A percentile compares a stretch with the other conserved stretches of the same genome.
Conservation (phyloP, 2,113 vertebrate species). For the Hemichromis elongatus region DNA sequence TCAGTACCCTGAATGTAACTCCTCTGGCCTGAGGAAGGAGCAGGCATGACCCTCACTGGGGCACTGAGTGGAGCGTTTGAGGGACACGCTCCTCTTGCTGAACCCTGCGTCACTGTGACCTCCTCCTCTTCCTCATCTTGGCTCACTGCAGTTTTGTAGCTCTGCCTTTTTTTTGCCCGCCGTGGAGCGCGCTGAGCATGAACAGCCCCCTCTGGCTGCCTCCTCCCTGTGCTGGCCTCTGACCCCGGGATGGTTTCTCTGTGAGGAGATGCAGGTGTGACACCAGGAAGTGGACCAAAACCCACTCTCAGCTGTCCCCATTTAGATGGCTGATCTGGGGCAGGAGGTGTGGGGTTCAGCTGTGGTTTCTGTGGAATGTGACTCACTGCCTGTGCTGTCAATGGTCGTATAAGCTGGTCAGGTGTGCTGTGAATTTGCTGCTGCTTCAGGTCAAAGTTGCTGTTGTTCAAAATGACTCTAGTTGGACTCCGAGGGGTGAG, state of each 20-base stretch:
- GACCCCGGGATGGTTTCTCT: not conserved
- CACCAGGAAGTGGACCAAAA: not conserved
- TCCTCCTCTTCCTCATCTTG: constrained; percentile 11
- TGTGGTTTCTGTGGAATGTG: not conserved
- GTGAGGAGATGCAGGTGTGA: not conserved
- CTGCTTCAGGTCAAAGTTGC: not conserved
- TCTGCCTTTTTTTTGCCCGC: constrained; percentile 15
- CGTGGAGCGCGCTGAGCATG: not conserved
- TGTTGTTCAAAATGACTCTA: constrained; percentile 7
- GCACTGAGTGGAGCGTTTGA: not conserved
- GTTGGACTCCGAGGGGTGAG: not conserved
- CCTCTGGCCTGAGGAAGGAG: not conserved
- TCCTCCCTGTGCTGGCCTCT: not conserved
- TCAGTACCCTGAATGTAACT: constrained; percentile 69
- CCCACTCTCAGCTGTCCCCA: not conserved
- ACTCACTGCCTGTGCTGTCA: not conserved
- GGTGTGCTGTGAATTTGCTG: not conserved
- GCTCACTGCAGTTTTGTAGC: constrained; percentile 60
- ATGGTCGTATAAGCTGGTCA: not conserved
- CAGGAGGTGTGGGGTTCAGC: not conserved
- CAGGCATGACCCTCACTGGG: not conserved
- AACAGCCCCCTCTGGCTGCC: not conserved
- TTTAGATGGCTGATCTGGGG: not conserved
- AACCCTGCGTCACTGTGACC: not conserved
- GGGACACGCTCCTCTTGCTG: constrained; percentile 6